Conservation (phyloP, 1,140 invertebrate species). For the Mactra quadrangularis region DNA sequence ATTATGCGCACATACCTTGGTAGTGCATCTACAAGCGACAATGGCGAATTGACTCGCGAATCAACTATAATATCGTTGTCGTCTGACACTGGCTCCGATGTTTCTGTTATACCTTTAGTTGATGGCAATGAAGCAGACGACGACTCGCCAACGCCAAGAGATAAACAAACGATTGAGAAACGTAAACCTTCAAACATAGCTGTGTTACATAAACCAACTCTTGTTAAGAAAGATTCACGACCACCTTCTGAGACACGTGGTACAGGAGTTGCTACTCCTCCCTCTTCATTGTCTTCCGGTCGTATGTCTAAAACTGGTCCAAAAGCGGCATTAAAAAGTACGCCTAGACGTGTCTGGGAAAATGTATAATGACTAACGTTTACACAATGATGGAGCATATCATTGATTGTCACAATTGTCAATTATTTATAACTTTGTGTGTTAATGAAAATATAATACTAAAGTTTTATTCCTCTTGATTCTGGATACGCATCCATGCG, state of each 20-base stretch:
- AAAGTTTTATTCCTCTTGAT: too few species aligned
- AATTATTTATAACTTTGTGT: too few species aligned
- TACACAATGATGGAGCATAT: too few species aligned
- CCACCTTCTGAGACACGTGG: background rate
- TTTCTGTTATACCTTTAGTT: conserved; percentile 1
- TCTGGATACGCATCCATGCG: too few species aligned
- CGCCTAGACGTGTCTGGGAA: conserved; percentile 52
- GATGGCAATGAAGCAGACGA: conserved; percentile 53
- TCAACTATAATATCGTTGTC: background rate
- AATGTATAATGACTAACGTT: conserved; percentile 31
- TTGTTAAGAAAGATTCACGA: conserved; percentile 1
- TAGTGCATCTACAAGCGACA: background rate
- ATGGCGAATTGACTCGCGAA: conserved; percentile 27
- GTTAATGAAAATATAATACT: too few species aligned
- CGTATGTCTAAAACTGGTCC: conserved; percentile 9
- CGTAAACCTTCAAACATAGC: background rate
- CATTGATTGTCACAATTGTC: too few species aligned
- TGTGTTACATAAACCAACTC: background rate
- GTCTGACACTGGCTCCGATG: background rate
- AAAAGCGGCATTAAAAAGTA: conserved; percentile 37
- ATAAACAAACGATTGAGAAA: background rate
- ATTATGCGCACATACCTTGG: conserved; percentile 57
- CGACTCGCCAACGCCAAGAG: conserved; percentile 5
- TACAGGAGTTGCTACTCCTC: background rate
- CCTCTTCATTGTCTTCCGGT: background rate